These are phyloP conservation scores for Corapipo altera DNA, from an alignment of 2,113 vertebrate species.

Conservation along the genomic window DNA sequence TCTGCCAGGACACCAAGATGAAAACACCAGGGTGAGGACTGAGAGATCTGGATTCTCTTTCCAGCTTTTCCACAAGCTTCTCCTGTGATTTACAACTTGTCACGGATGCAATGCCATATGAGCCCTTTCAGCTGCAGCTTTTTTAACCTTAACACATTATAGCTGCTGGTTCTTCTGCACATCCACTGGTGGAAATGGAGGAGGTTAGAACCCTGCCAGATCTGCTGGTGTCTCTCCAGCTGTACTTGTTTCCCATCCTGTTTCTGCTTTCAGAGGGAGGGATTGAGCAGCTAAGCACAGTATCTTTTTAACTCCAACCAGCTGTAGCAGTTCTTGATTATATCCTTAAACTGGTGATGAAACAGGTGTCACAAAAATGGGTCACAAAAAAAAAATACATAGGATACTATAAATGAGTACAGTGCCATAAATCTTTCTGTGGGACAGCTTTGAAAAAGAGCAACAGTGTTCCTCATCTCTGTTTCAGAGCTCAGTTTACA, in stretches of 20 bases:
- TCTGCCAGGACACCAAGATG: not conserved
- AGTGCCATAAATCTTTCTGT: not conserved
- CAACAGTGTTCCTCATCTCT: not conserved
- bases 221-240: not conserved
- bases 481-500: not conserved
- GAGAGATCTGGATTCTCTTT: not conserved
- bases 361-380: not conserved
- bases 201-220: not conserved
- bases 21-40: not conserved
- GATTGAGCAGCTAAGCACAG: not conserved
- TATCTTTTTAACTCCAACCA: not conserved
- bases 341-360: not conserved
- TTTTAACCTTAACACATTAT: not conserved
- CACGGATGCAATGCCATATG: accelerated
- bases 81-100: not conserved
- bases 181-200: not conserved
- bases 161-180: not conserved
- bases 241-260: not conserved
- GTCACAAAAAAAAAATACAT: accelerated
- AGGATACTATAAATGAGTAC: not conserved
- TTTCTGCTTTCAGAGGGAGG: not conserved
- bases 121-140: not conserved
- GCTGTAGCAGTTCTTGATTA: not conserved
- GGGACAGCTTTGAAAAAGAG: not conserved
- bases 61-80: not conserved